phyloP scores from a whole-genome alignment of 1,140 invertebrate genomes.

The Vanessa atalanta region DNA sequence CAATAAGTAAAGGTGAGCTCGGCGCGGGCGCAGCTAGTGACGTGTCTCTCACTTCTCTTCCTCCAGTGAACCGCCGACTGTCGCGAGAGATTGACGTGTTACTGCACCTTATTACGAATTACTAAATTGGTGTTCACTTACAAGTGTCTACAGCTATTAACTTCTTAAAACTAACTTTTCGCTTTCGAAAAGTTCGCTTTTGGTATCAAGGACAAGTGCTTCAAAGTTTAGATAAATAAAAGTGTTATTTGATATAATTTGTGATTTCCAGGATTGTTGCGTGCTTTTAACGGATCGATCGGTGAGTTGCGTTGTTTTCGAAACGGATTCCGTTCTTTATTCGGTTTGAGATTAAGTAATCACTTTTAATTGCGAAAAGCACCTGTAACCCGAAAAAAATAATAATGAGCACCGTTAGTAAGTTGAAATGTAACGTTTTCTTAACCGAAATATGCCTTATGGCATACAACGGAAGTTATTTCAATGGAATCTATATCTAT shows the following conservation, averaged over 20 bases:
- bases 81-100: conserved; percentile 47
- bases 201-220: conserved; percentile 58
- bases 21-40: conserved; percentile 72
- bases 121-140: conserved; percentile 53
- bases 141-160: conserved; percentile 30
- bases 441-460: no score
- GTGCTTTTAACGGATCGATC: conserved; percentile 42
- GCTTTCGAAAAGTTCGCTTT: conserved; percentile 41
- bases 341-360: no score
- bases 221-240: conserved; percentile 51
- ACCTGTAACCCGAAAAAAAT: no score
- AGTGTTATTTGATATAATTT: conserved; percentile 47
- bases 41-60: conserved; percentile 71
- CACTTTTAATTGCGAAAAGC: no score
- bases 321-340: not conserved
- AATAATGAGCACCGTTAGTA: no score
- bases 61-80: conserved; percentile 66
- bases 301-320: conserved; percentile 32
- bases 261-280: conserved; percentile 64
- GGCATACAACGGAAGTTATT: no score
- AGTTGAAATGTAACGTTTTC: no score
- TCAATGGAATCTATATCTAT: no score
- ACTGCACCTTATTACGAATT: conserved; percentile 10
- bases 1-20: conserved; percentile 71
- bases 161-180: conserved; percentile 41